Base-by-base conservation (phyloP, 2,797 vertebrate genomes). In the Babyrousa celebensis region DNA sequence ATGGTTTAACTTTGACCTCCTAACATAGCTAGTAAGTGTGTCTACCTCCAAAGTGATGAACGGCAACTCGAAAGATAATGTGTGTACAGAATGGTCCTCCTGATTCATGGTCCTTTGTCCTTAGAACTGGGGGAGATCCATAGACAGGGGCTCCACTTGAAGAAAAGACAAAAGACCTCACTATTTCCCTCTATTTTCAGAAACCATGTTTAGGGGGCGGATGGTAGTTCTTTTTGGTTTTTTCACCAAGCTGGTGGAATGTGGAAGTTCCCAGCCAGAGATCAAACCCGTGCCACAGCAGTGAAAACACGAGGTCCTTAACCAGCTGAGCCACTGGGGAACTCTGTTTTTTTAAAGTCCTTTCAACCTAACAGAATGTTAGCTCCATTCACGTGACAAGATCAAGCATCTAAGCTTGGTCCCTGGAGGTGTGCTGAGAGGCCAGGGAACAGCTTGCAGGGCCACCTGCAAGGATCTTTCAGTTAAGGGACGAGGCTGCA, bases 101-200 rank as follows among this genome's bases (percentile, higher is more conserved):
- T 68, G 75, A 8, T n/a, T 25, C 23, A 3, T 11, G 12, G 43
- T 12, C 40, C 21, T 43, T 56, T 11, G 1, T 58, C 36, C 56
- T 77, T 11, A 63, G 58, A 74, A 70, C 40, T 60, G 56, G 40
- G n/a, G 48, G 29, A 65, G n/a, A 20, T 62, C 17, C 27, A 1
- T 18, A 56, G 12, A 68, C 27, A 16, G 78, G 0, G 18, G 85
- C 29, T 71, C 56, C 23, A 56, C n/a, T 43, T 60, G 58, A 62
- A 40, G 27, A 52, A 93, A 20, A 65, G 65, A 48, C 20, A 9
- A 27, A 78, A 6, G 36, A 62, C 36, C 1, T 27, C 2, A 21
- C 54, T 54, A 58, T 70, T 54, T 78, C 89, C 40, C 87, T 94
- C 93, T 93, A 20, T 25, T 79, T 88, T 63, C 25, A 91, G 56